Evolutionary conservation across 2,797 vertebrate species (phyloP).

Genomic region (Phylloscopus collybita): DNA sequence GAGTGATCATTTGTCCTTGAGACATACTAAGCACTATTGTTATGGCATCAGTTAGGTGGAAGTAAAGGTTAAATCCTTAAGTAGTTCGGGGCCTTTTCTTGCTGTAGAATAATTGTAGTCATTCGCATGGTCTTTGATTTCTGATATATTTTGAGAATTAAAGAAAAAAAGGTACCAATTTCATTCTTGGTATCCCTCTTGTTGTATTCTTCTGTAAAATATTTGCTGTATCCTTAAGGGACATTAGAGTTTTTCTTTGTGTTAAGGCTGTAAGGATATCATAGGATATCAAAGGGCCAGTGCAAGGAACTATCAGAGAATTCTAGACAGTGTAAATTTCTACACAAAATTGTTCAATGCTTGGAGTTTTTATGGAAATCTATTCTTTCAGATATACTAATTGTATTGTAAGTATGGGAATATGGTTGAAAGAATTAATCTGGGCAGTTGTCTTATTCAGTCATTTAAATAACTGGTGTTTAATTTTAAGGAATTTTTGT

Average conservation of each 20-base stretch:
- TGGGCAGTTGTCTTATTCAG: background rate
- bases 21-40: constrained; percentile 75
- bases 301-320: background rate
- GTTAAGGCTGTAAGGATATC: background rate
- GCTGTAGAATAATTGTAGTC: constrained; percentile 68
- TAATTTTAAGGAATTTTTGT: constrained; percentile 28
- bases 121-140: constrained; percentile 48
- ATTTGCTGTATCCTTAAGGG: background rate
- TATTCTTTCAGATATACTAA: background rate
- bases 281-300: background rate
- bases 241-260: background rate
- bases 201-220: constrained; percentile 18
- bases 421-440: background rate
- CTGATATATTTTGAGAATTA: constrained; percentile 47
- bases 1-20: constrained; percentile 86
- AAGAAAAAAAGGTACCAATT: background rate
- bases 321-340: background rate
- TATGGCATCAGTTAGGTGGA: constrained; percentile 79
- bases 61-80: constrained; percentile 79
- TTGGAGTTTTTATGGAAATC: background rate
- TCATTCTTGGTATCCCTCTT: constrained; percentile 18
- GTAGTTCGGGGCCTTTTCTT: constrained; percentile 77
- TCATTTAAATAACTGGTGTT: background rate
- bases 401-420: background rate
- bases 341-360: background rate